These are phyloP conservation scores for Aix galericulata DNA, from an alignment of 2,113 vertebrate genomes.

Conservation along the genomic window DNA sequence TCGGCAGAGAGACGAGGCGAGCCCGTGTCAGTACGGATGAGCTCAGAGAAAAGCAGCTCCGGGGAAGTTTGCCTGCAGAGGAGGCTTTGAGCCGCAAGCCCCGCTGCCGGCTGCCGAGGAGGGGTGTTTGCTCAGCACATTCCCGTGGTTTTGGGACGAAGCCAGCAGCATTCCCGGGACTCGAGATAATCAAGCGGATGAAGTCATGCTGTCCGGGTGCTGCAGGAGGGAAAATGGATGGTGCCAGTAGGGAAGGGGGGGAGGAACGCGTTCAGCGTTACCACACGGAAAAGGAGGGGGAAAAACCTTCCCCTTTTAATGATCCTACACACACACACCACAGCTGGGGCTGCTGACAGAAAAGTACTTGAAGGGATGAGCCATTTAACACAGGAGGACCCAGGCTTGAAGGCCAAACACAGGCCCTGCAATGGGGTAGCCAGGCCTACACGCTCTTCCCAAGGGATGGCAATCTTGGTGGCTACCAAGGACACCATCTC, in stretches of 20 bases:
- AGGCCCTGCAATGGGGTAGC: background rate
- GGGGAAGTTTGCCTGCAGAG: background rate
- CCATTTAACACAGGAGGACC: background rate
- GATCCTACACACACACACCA: background rate
- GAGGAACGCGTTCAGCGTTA: background rate
- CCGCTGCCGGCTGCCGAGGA: background rate
- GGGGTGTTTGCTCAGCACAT: slow-evolving; percentile 24
- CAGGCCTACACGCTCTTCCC: fast-evolving
- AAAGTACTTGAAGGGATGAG: background rate
- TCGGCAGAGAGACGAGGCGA: slow-evolving; percentile 25
- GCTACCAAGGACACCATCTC: background rate
- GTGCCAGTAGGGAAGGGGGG: no score
- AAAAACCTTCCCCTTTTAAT: background rate
- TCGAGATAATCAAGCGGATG: slow-evolving; percentile 35
- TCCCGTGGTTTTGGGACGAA: slow-evolving; percentile 24
- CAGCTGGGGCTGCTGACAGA: background rate
- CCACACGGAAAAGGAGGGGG: background rate
- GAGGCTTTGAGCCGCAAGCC: background rate
- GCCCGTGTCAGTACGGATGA: background rate
- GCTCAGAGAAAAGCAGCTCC: background rate
- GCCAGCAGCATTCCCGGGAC: slow-evolving; percentile 43
- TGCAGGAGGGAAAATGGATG: background rate
- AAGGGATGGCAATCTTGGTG: background rate
- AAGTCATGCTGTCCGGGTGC: slow-evolving; percentile 30
- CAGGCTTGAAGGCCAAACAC: background rate